A percentile compares a stretch with the other conserved stretches of the same genome.
Evolutionary conservation across 2,888 invertebrate genomes (phyloP).

Genomic region (Diaprepes abbreviatus): DNA sequence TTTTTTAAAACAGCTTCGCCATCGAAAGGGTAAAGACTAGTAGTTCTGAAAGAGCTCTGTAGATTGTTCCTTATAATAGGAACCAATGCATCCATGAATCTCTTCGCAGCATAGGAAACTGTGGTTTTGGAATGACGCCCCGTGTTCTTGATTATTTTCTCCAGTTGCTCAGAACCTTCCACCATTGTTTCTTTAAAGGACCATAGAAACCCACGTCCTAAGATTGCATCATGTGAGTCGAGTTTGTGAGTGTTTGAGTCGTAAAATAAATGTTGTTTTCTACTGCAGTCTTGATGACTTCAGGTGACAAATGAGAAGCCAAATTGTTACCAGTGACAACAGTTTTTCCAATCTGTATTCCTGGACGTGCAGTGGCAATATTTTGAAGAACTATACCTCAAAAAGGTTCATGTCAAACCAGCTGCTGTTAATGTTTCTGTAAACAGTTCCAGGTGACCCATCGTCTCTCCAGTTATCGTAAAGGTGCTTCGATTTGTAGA

Average conservation of each 20-base stretch:
- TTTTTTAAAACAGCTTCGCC: neutral
- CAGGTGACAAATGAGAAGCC: slow-evolving; percentile 14
- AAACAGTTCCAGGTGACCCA: neutral
- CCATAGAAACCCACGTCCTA: slow-evolving; percentile 21
- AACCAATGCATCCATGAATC: neutral
- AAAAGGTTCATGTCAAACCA: slow-evolving; percentile 25
- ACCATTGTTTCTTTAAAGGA: slow-evolving; percentile 18
- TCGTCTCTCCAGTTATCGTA: slow-evolving; percentile 19
- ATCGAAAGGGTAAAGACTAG: neutral
- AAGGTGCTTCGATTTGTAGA: slow-evolving; percentile 3
- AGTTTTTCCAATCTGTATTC: neutral
- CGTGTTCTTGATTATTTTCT: neutral
- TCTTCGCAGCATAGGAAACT: slow-evolving; percentile 1
- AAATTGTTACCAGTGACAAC: slow-evolving; percentile 24
- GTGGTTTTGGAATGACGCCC: slow-evolving; percentile 7
- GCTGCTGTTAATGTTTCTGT: neutral
- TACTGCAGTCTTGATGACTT: neutral
- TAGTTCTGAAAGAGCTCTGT: neutral
- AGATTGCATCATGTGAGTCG: slow-evolving; percentile 8
- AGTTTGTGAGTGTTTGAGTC: neutral
- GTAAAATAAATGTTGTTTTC: slow-evolving; percentile 28
- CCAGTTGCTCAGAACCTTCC: slow-evolving; percentile 18
- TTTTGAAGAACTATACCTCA: slow-evolving; percentile 16
- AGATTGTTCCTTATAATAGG: neutral
- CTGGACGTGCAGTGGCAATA: neutral